Base-by-base conservation (phyloP, 2,797 vertebrate genomes). In the Pseudochromis fuscus region DNA sequence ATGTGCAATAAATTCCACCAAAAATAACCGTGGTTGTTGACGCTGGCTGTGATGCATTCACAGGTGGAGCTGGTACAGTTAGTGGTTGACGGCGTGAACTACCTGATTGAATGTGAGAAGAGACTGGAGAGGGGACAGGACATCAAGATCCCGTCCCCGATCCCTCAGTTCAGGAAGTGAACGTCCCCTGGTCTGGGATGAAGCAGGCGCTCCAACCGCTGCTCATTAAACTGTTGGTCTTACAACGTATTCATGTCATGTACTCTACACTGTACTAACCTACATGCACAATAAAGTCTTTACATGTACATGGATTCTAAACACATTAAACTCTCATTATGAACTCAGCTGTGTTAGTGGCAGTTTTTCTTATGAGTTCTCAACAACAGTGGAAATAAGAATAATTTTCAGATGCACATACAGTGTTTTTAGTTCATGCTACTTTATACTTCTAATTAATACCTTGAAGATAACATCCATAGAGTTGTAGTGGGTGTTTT, bases 51-150 rank as follows among this genome's bases (percentile, higher is more conserved):
- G 3, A 18, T 81, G 55, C 31, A 6, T 73, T 50, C 24, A 33
- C 67, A 93, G 96, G 96, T 97, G 42, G 96, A 97, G 87, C 93
- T 98, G 62, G 96, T 97, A 16, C 96, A 97, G 86, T 72, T 96
- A 61, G 92, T 98, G 75, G 88, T 96, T 1, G 96, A 97, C 0
- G 96, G 96, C 0, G 94, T 97, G 59, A 97, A 96, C 88, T 97
- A 94, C 75, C 92, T 97, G 4, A 93, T 95, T 21, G 96, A 98
- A 23, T 97, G 96, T 10, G 96, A 98, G 85, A 98, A 98, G 92
- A 95, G 92, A 82, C 74, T 96, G 85, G 96, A 98, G 79, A 96
- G 3, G 81, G 95, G 96, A 3, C 95, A 97, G 86, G 96, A 98
- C 68, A 96, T 98, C 83, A 96, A 94, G 84, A 90, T 96, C 61